Percentiles rank a stretch among this genome's conserved stretches.
These are phyloP conservation scores for Poicephalus gulielmi DNA, from an alignment of 2,113 vertebrate species.

Conservation along the genomic window DNA sequence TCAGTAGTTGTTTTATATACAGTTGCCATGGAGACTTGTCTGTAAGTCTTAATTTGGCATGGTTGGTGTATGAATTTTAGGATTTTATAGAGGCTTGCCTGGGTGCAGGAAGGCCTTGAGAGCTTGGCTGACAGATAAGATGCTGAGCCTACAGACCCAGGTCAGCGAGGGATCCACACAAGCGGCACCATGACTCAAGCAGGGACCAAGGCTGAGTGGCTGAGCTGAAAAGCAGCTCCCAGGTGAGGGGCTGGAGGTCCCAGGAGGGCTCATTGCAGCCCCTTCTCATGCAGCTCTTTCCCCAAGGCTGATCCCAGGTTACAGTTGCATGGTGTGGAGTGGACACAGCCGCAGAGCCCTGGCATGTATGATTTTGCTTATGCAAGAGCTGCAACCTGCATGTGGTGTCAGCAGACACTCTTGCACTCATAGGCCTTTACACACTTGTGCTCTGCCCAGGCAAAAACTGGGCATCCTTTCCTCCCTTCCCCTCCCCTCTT, in stretches of 20 bases:
- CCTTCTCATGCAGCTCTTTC: neutral
- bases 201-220: neutral
- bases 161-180: fast-evolving
- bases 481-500: neutral
- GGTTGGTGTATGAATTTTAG: neutral
- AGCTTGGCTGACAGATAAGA: neutral
- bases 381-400: neutral
- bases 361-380: neutral
- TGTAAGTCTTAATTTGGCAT: neutral
- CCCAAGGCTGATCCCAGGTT: neutral
- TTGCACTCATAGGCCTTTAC: fast-evolving
- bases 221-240: neutral
- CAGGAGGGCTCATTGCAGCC: neutral
- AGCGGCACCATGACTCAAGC: fast-evolving
- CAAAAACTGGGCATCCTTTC: neutral
- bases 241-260: fast-evolving
- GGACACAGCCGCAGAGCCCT: fast-evolving
- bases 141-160: fast-evolving
- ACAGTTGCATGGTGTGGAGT: neutral
- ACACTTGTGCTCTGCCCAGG: neutral
- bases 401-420: fast-evolving
- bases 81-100: neutral
- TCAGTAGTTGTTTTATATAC: neutral
- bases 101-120: neutral
- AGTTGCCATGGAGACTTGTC: neutral